These are phyloP conservation scores for Eulimnadia texana DNA, from an alignment of 1,140 invertebrate species.

Conservation along the genomic window DNA sequence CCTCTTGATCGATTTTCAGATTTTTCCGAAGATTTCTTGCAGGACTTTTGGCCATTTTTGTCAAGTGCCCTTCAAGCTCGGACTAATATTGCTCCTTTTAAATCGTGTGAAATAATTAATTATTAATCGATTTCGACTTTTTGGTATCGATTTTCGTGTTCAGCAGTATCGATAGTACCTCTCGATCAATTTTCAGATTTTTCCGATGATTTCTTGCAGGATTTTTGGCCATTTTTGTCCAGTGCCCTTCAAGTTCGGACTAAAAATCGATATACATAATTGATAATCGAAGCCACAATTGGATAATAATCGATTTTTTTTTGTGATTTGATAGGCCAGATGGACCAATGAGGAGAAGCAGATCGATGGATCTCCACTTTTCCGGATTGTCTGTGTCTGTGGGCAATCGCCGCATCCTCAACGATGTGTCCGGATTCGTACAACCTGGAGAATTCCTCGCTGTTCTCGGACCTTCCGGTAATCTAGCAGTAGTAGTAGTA, in stretches of 20 bases:
- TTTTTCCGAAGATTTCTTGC: too few species aligned
- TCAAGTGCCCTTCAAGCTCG: too few species aligned
- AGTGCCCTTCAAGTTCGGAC: not conserved
- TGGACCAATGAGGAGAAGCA: conserved; percentile 29
- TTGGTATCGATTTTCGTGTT: too few species aligned
- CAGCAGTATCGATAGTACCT: too few species aligned
- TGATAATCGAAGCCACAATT: too few species aligned
- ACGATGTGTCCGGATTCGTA: conserved; percentile 55
- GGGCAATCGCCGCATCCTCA: conserved; percentile 45
- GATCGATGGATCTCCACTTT: conserved; percentile 53
- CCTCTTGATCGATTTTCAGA: too few species aligned
- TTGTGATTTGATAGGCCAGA: conserved; percentile 31
- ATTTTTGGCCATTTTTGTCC: not conserved
- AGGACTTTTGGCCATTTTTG: too few species aligned
- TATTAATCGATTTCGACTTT: too few species aligned
- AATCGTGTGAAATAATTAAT: too few species aligned
- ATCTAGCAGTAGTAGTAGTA: conserved; percentile 16
- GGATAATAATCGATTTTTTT: not conserved
- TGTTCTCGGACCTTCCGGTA: conserved; percentile 69
- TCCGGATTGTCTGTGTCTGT: conserved; percentile 41
- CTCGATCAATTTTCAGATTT: not conserved
- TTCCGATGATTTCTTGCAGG: not conserved
- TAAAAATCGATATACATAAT: not conserved
- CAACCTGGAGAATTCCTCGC: conserved; percentile 63
- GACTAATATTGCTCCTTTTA: too few species aligned